These are phyloP conservation scores for Scortum barcoo DNA, from an alignment of 2,113 vertebrate genomes.

Conservation along the genomic window DNA sequence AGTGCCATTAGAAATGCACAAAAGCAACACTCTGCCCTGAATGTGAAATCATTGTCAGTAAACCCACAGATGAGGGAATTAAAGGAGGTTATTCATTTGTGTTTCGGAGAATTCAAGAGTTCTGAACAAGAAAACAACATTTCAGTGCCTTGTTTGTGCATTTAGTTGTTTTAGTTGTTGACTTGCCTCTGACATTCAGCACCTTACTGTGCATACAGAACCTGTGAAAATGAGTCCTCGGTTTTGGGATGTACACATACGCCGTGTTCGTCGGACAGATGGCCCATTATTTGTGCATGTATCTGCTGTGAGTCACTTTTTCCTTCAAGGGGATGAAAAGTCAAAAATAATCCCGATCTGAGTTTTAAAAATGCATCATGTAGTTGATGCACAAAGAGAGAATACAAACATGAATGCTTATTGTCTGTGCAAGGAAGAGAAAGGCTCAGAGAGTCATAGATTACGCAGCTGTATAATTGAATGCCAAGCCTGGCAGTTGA, in stretches of 20 bases:
- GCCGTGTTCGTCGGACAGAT: conserved; percentile 28
- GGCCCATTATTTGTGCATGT: conserved; percentile 14
- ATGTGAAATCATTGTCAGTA: not conserved
- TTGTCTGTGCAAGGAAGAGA: conserved; percentile 6
- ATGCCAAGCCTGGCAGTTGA: conserved; percentile 70
- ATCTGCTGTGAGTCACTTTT: conserved; percentile 16
- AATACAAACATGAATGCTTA: conserved; percentile 1
- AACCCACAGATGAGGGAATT: not conserved
- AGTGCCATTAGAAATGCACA: not conserved
- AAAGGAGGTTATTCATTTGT: not conserved
- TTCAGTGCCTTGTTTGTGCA: not conserved
- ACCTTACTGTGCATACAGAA: not conserved
- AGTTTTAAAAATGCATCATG: conserved; percentile 12
- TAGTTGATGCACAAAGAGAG: not conserved
- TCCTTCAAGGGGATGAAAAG: not conserved
- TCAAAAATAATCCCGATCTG: not conserved
- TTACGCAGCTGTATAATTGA: conserved; percentile 73
- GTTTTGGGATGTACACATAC: not conserved
- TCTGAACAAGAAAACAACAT: not conserved
- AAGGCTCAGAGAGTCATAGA: conserved; percentile 39
- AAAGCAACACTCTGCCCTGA: not conserved
- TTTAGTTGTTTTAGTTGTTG: not conserved
- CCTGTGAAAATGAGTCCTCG: conserved; percentile 38
- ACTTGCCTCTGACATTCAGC: not conserved
- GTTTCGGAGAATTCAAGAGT: not conserved